A percentile compares a stretch with the other conserved stretches of the same genome.
Evolutionary conservation across 2,888 invertebrate species (phyloP).

Genomic region (Lasioglossum leucozonium): DNA sequence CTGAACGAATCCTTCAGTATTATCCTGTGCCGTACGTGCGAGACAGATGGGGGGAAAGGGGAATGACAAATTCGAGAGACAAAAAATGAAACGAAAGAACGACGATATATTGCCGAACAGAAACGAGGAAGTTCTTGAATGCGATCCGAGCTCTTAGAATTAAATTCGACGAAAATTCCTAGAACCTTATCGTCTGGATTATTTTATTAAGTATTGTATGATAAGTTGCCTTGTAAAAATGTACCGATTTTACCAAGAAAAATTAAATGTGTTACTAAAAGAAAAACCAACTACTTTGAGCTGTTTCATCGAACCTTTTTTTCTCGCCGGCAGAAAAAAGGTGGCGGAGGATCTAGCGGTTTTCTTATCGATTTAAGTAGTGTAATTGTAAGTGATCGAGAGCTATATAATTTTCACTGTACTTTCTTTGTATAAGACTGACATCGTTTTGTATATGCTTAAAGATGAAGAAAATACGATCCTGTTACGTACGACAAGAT

Average conservation of each 20-base stretch:
- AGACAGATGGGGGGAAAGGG: neutral
- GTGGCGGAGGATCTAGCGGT: constrained; percentile 51
- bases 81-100: neutral
- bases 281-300: constrained; percentile 66
- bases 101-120: neutral
- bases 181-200: constrained; percentile 72
- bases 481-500: constrained; percentile 68
- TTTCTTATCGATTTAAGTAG: constrained; percentile 53
- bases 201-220: constrained; percentile 76
- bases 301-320: constrained; percentile 67
- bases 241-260: constrained; percentile 81
- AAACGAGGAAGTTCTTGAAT: constrained; percentile 59
- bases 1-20: constrained; percentile 59
- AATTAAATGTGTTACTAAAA: constrained; percentile 81
- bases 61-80: neutral
- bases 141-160: constrained; percentile 59
- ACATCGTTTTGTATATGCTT: constrained; percentile 73
- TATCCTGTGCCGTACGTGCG: constrained; percentile 61
- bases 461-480: constrained; percentile 54
- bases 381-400: constrained; percentile 70
- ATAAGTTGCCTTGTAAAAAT: constrained; percentile 82
- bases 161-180: constrained; percentile 53
- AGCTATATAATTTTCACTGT: constrained; percentile 72
- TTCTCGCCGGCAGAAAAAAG: constrained; percentile 44
- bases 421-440: constrained; percentile 75